Base-by-base conservation (phyloP, 2,797 vertebrate species). In the Leptatherina wallacei region DNA sequence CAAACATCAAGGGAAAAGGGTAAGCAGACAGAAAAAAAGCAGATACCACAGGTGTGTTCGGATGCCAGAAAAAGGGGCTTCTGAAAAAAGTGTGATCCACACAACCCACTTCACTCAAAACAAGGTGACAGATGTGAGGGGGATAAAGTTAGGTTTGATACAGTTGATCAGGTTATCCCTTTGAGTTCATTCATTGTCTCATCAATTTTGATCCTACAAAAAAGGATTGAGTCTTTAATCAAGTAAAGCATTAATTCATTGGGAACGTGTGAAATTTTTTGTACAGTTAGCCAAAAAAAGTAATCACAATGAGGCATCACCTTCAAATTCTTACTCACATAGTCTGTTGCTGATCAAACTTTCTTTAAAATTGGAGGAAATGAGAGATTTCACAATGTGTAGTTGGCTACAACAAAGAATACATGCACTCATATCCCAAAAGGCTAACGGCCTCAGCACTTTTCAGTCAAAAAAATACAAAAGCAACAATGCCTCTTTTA, bases 401-500 rank as follows among this genome's bases (percentile, higher is more conserved):
- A 38, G 11, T 24, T 40, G 6, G 20, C 16, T 24, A 22, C 18
- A 59, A 32, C 51, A 47, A 49, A 67, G 9, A 32, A 44, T 47
- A 29, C 22, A 18, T 24, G 14, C 20, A 47, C 24, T 33, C n/a
- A 32, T 27, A 27, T 47, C 54, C 24, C 51, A 58, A 66, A 66
- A 61, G 57, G 33, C 7, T 3, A 22, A 30, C 49, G 61, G 33
- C 56, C 13, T 73, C 59, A 62, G 61, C 49, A 36, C 52, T 42
- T 73, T 61, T 51, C 22, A 33, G 22, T 65, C 29, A 65, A 47
- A 18, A 67, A 27, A 22, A 65, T 33, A 56, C 65, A 75, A 73
- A 61, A 40, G 68, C 64, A 71, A 47, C 60, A 51, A 61, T 69
- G 61, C 11, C 24, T 36, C 78, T 68, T 68, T 73, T 27, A 78